Conservation (phyloP, 2,888 invertebrate species). For the Leistus spinibarbis region DNA sequence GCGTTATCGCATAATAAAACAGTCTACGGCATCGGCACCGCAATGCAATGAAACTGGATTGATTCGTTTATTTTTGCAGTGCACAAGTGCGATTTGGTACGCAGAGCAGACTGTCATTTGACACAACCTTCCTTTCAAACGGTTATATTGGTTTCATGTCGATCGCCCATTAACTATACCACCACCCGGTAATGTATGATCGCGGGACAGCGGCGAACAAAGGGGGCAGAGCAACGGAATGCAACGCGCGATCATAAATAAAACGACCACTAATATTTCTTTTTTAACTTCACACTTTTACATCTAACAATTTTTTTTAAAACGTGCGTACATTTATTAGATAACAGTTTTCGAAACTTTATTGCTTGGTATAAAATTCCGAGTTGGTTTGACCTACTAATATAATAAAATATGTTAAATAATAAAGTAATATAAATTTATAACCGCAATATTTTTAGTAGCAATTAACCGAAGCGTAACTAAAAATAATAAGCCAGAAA, state of each 20-base stretch:
- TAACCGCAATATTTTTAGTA: too few species aligned
- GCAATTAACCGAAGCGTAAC: too few species aligned
- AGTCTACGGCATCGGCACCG: not conserved
- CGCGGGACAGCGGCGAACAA: not conserved
- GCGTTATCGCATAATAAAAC: slow-evolving; percentile 8
- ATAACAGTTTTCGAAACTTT: too few species aligned
- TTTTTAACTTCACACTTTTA: not conserved
- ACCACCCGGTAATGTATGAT: not conserved
- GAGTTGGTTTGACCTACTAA: too few species aligned
- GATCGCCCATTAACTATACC: not conserved
- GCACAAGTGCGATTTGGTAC: not conserved
- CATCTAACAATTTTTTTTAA: not conserved
- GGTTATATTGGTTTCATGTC: slow-evolving; percentile 10
- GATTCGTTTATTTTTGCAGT: slow-evolving; percentile 5
- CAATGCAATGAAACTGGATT: not conserved
- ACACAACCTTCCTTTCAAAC: not conserved
- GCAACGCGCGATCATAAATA: not conserved
- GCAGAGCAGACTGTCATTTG: not conserved
- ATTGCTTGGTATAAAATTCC: too few species aligned
- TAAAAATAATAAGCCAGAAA: too few species aligned
- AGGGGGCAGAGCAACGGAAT: not conserved
- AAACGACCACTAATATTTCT: not conserved
- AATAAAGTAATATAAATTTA: too few species aligned
- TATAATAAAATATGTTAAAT: too few species aligned
- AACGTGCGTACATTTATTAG: too few species aligned